Evolutionary conservation across 2,888 invertebrate species (phyloP), one percentile per base, ranked within the genome.

Genomic region (Microctonus hyperodae): DNA sequence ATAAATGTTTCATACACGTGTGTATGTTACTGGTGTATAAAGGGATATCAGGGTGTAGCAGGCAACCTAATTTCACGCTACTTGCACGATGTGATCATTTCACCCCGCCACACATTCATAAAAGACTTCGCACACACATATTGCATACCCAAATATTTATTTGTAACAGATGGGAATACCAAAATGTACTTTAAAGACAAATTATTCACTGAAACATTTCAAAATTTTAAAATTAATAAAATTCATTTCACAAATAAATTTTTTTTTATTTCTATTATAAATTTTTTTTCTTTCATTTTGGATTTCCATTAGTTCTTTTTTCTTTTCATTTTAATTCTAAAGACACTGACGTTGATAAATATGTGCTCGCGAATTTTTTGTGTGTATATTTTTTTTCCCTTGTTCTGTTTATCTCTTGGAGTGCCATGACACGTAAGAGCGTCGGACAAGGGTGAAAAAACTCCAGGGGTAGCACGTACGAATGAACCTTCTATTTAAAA

Each of bases 31-130:
- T 16, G 20, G 33, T 11, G 35, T 20, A 33, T 20, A 56, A 56
- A 11, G 16, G 31, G 0, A 56, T 56, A 56, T 56, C 56, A 20
- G 56, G 20, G 33, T 59, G 57, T 44, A n/a, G n/a, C 73, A 73
- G 70, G 69, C 73, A 66, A 67, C 70, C 67, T 72, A 70, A 73
- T 73, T 73, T 72, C 67, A 70, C 69, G 70, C 69, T 60, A 48
- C 65, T 65, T 70, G 63, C 70, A 69, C 64, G 58, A 66, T 48
- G 20, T 44, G 20, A 44, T 44, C 44, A 44, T 44, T 44, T 16
- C 44, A 44, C 44, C 44, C 44, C 16, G 6, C 44, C 44, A n/a
- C 44, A 44, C 44, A 1, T 44, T 16, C 16, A 20, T 20, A 44
- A 44, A 9, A 44, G 44, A 44, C 16, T 44, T 16, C 16, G 9